Base-by-base conservation (phyloP, 2,113 vertebrate genomes). In the Bucco capensis region DNA sequence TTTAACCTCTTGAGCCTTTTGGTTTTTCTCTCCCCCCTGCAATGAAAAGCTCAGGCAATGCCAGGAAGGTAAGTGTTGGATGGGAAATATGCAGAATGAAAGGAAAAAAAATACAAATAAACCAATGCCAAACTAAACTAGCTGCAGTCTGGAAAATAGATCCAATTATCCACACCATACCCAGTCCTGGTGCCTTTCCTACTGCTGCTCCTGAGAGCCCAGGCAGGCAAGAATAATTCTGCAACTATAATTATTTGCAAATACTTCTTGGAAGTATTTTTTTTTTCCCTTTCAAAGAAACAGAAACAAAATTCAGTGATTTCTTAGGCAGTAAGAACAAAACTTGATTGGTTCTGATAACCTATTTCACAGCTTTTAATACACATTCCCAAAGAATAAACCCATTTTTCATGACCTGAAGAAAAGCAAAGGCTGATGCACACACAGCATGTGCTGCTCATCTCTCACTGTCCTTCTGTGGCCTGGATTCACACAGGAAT, bases 401-500 rank as follows among this genome's bases (percentile, higher is more conserved):
- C 5, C 8, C 24, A 3, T 73, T 93, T 95, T 37, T 54, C 49
- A 30, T 61, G 40, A 19, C 19, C 37, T 38, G 73, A 31, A 67
- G 40, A 65, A 21, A 21, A 65, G 42, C 31, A 35, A 47, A 35
- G 56, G 69, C 83, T 9, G 27, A 44, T 58, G 87, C 69, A n/a
- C 73, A 19, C 46, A 6, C 58, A 40, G 58, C 1, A 37, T 42
- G 77, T 31, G 86, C 76, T 2, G 5, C 60, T 70, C 10, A 2
- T 56, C 72, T 92, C 11, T 73, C 76, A 22, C 72, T 50, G 69
- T 65, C 80, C 89, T 6, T 5, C 31, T 3, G 2, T 92, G 95
- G 92, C 91, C 95, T 84, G 62, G 42, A 80, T 81, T 81, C 95
- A 31, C 73, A 19, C 0, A 13, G 79, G 86, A 88, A 79, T 93